Conservation (phyloP, 1,140 invertebrate genomes). For the honey bee (Apis mellifera) region Amel_HAv3.1 CM009933.2:8759501-8760000, state of each 20-base stretch:
- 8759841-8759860: background rate
- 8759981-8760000: no score
- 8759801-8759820: slow-evolving; percentile 12
- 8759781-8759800: background rate
- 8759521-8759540: slow-evolving; percentile 9
- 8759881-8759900: slow-evolving; percentile 4
- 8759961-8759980: background rate
- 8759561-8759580: background rate
- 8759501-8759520: background rate
- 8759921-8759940: background rate
- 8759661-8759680: slow-evolving; percentile 6
- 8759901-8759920: background rate
- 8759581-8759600: background rate
- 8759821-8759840: slow-evolving; percentile 23
- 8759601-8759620: slow-evolving; percentile 3
- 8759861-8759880: background rate
- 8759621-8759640: background rate
- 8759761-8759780: slow-evolving; percentile 34
- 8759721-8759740: slow-evolving; percentile 46
- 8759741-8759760: slow-evolving; percentile 65
- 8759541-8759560: background rate
- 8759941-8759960: background rate
- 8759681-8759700: background rate
- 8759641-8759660: background rate
- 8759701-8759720: slow-evolving; percentile 1